These are phyloP conservation scores for Arizona elegans DNA, from an alignment of 2,113 vertebrate species.

Conservation along the genomic window DNA sequence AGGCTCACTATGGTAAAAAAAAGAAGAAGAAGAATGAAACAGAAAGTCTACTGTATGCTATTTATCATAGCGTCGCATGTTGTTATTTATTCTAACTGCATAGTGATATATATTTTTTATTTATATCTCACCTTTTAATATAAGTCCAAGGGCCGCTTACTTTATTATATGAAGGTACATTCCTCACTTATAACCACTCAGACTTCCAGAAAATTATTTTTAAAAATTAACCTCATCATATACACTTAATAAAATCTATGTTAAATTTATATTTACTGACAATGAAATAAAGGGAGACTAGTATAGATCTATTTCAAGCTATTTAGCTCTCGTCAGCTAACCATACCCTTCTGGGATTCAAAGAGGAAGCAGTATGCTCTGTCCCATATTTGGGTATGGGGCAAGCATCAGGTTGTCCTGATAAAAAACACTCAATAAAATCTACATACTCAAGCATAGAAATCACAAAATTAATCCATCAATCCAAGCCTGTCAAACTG, in stretches of 20 bases:
- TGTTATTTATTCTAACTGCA: slow-evolving; percentile 39
- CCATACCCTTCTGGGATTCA: too few species aligned
- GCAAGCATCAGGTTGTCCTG: too few species aligned
- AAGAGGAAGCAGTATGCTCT: too few species aligned
- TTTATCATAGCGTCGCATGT: slow-evolving; percentile 40
- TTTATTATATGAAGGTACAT: background rate
- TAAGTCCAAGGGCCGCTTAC: background rate
- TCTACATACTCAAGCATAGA: background rate
- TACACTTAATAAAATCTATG: background rate
- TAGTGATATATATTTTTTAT: background rate
- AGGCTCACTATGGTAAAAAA: slow-evolving; percentile 49
- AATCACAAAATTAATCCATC: background rate
- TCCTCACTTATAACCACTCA: background rate
- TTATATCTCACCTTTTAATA: background rate
- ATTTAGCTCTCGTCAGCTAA: too few species aligned
- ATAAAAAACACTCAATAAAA: too few species aligned
- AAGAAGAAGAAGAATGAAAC: slow-evolving; percentile 59
- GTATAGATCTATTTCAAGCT: too few species aligned
- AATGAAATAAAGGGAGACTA: too few species aligned
- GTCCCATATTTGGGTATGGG: too few species aligned
- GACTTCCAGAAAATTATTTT: background rate
- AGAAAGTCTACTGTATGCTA: slow-evolving; percentile 62
- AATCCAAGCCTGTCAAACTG: background rate
- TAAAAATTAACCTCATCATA: background rate
- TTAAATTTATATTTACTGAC: too few species aligned